Percentiles rank a stretch among this genome's conserved stretches.
These are phyloP conservation scores for Drosophila multiciliata DNA, from an alignment of 2,888 invertebrate species.

Conservation along the genomic window DNA sequence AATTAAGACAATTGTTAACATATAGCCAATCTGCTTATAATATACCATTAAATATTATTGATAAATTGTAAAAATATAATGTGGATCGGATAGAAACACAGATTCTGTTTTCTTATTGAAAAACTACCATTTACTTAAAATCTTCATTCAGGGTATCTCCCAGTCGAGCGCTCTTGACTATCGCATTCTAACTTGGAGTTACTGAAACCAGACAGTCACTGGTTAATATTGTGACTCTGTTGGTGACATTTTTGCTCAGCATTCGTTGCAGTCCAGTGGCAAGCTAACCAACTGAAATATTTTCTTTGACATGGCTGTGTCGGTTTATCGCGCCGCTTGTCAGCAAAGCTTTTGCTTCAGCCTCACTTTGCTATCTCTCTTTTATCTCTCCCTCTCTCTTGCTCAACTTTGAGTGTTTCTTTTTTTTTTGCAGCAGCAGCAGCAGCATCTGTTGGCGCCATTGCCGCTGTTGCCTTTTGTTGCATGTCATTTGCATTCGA, in stretches of 20 bases:
- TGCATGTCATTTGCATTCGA: slow-evolving; percentile 74
- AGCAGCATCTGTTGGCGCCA: slow-evolving; percentile 40
- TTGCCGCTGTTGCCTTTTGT: slow-evolving; percentile 67
- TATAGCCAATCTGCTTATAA: background rate
- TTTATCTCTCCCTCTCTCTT: slow-evolving; percentile 5
- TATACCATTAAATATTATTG: background rate
- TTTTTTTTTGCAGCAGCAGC: background rate
- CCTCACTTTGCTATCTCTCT: background rate
- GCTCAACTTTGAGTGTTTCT: slow-evolving; percentile 32
- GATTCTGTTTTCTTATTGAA: background rate
- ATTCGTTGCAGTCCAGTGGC: slow-evolving; percentile 66
- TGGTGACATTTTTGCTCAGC: slow-evolving; percentile 34
- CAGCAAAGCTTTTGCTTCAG: slow-evolving; percentile 55
- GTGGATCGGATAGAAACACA: background rate
- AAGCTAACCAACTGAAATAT: slow-evolving; percentile 78
- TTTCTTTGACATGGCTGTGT: slow-evolving; percentile 77
- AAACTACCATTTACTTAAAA: background rate
- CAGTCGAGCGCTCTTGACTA: background rate
- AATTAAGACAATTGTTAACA: background rate
- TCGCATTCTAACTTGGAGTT: background rate
- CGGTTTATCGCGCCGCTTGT: slow-evolving; percentile 79
- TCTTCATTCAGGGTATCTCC: background rate
- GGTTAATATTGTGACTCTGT: slow-evolving; percentile 35
- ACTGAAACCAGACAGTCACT: slow-evolving; percentile 30
- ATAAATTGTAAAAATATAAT: background rate